Base-by-base conservation (phyloP, 2,888 invertebrate species). In the Hofmannophila pseudospretella region DNA sequence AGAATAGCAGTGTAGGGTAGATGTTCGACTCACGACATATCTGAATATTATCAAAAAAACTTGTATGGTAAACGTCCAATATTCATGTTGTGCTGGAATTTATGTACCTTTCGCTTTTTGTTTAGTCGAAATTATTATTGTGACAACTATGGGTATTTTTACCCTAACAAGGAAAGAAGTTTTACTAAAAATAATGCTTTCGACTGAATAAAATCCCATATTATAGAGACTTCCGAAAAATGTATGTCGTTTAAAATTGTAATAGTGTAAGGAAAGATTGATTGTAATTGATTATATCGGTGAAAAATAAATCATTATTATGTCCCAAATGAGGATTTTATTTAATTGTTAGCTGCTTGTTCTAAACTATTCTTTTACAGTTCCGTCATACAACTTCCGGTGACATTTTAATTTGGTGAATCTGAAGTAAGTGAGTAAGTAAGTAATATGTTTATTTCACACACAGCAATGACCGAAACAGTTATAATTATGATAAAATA, bases 271-370 rank as follows among this genome's bases (percentile, higher is more conserved):
- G 52, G 32, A 32, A 29, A 31, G 36, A n/a, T 8, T n/a, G n/a
- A 32, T 36, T 42, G 41, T 41, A 39, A 36, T 20, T 35, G 33
- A 39, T 62, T n/a, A 51, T 59, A 57, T 62, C 62, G 54, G 58
- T 65, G 58, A 59, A 70, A 34, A 69, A 69, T 69, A 73, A 68
- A 72, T 62, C 55, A 61, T 58, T 67, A 68, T 61, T 58, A 65
- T 70, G 72, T 71, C 71, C 57, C 43, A 34, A 44, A 47, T 10
- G 10, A 34, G 20, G 13, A 35, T 39, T 45, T 49, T 55, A 52
- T 62, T 67, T 70, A 51, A 55, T 61, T 58, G 38, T n/a, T 22
- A 2, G 11, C 27, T 5, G 5, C 12, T 11, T 28, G 11, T 14
- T 16, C 3, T 16, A 16, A 16, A 16, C 16, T 16, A 16, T 16